These are phyloP conservation scores for Nothobranchius kuhntae DNA, from an alignment of 2,113 vertebrate genomes.

Conservation along the genomic window DNA sequence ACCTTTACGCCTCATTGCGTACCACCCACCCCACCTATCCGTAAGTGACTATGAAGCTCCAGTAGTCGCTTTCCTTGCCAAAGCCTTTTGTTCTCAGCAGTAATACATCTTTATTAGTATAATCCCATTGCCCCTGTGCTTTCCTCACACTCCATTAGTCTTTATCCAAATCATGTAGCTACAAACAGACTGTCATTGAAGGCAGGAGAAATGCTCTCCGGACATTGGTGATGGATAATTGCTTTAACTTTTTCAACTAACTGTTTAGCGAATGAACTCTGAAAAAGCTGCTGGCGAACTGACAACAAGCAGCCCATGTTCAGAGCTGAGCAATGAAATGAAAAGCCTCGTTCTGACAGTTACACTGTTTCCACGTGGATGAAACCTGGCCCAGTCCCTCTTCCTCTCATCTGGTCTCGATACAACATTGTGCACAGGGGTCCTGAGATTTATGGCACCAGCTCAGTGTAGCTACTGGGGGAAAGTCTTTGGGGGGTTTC, in stretches of 20 bases:
- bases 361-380: slow-evolving; percentile 54
- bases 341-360: slow-evolving; percentile 63
- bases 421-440: slow-evolving; percentile 62
- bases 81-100: slow-evolving; percentile 67
- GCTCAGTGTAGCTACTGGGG: slow-evolving; percentile 66
- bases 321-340: slow-evolving; percentile 47
- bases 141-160: slow-evolving; percentile 76
- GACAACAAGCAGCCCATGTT: slow-evolving; percentile 64
- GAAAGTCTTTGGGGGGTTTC: slow-evolving; percentile 76
- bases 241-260: slow-evolving; percentile 66
- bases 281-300: slow-evolving; percentile 63
- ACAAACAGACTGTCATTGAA: slow-evolving; percentile 74
- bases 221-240: slow-evolving; percentile 66
- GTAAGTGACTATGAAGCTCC: slow-evolving; percentile 52
- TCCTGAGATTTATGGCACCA: slow-evolving; percentile 79
- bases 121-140: slow-evolving; percentile 69
- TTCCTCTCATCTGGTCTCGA: slow-evolving; percentile 42
- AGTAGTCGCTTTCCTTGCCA: slow-evolving; percentile 64
- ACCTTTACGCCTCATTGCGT: slow-evolving; percentile 46
- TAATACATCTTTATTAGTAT: slow-evolving; percentile 79
- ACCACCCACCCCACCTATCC: slow-evolving; percentile 48
- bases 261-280: slow-evolving; percentile 58
- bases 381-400: slow-evolving; percentile 48
- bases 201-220: slow-evolving; percentile 63
- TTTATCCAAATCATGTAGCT: slow-evolving; percentile 75